These are phyloP conservation scores for Lochmaea crataegi DNA, from an alignment of 2,888 invertebrate genomes.

Conservation along the genomic window DNA sequence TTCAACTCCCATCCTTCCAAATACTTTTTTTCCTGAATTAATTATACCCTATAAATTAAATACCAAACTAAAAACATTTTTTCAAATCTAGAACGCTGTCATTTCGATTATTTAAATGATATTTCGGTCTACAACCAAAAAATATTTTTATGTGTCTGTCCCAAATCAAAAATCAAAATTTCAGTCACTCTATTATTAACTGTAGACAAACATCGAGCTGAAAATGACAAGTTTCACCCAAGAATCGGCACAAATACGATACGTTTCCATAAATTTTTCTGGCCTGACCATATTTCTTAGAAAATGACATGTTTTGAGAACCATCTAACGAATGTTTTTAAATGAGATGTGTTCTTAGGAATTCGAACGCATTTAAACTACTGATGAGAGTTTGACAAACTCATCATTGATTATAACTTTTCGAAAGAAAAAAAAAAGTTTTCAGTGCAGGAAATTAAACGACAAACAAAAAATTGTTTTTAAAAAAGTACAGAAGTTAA, in stretches of 20 bases:
- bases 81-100: neutral
- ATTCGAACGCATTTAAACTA: neutral
- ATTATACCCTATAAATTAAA: neutral
- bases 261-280: conserved; percentile 19
- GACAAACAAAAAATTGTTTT: no score
- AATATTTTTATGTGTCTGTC: conserved; percentile 28
- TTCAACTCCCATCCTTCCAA: no score
- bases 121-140: conserved; percentile 14
- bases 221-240: conserved; percentile 20
- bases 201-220: conserved; percentile 20
- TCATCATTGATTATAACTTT: neutral
- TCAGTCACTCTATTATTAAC: conserved; percentile 32
- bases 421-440: neutral
- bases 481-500: no score
- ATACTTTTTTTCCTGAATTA: no score
- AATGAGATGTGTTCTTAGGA: conserved; percentile 7
- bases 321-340: conserved; percentile 14
- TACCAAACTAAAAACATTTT: neutral
- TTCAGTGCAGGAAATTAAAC: no score
- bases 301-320: conserved; percentile 20
- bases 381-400: neutral
- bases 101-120: conserved; percentile 6
- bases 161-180: conserved; percentile 32
- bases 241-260: conserved; percentile 16
- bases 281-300: conserved; percentile 14